phyloP scores from a whole-genome alignment of 2,797 vertebrate species.

The Paratrypauchen microcephalus region DNA sequence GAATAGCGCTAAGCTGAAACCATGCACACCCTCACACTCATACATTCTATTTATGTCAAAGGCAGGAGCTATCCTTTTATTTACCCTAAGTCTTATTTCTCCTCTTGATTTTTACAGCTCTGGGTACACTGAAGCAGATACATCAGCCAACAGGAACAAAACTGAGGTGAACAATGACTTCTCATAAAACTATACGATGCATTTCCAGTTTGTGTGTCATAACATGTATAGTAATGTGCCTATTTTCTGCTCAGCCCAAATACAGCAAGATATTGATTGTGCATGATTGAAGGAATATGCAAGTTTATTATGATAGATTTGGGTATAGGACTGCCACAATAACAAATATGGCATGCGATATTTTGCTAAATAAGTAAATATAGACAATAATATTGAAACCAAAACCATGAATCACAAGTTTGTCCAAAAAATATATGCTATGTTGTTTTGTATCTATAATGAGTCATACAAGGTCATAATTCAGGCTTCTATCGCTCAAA shows the following conservation, averaged over 20 bases:
- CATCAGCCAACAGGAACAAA: conserved; percentile 48
- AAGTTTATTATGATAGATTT: conserved; percentile 8
- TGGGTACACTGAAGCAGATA: conserved; percentile 4
- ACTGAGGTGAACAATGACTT: conserved; percentile 43
- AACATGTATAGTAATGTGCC: conserved; percentile 11
- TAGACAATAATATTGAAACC: too few relatives aligned
- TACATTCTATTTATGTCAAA: not conserved
- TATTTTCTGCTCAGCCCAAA: conserved; percentile 9
- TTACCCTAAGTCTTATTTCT: not conserved
- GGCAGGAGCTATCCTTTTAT: not conserved
- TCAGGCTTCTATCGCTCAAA: too few relatives aligned
- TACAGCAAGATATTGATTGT: not conserved
- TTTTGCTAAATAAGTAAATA: too few relatives aligned
- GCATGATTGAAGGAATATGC: conserved; percentile 22
- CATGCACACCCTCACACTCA: conserved; percentile 18
- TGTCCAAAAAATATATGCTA: too few relatives aligned
- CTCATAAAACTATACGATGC: not conserved
- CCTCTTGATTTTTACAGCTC: not conserved
- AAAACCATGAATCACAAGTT: too few relatives aligned
- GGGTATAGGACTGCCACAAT: conserved; percentile 5
- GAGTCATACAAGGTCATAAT: too few relatives aligned
- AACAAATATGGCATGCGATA: too few relatives aligned
- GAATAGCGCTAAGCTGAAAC: conserved; percentile 1
- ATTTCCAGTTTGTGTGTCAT: conserved; percentile 14
- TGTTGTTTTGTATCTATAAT: too few relatives aligned